Percentiles rank a stretch among this genome's conserved stretches.
phyloP scores from a whole-genome alignment of 2,113 vertebrate species.

The Rhynchomys soricoides region DNA sequence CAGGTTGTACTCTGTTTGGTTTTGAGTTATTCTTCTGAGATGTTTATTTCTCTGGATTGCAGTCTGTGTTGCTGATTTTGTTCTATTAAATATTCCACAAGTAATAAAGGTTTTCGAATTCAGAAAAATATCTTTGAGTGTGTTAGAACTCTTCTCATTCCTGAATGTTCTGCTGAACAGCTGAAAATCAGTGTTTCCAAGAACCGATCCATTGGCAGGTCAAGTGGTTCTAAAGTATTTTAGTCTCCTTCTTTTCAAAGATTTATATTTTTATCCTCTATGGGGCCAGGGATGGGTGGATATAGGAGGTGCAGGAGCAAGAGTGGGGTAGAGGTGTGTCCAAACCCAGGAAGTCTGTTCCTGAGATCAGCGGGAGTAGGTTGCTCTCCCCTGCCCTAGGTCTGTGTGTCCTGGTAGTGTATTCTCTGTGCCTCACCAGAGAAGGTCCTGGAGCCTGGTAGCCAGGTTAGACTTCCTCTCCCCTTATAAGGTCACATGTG shows the following conservation, averaged over 20 bases:
- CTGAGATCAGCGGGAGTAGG: too few relatives aligned
- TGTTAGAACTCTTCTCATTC: neutral
- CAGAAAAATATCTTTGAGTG: neutral
- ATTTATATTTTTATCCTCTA: neutral
- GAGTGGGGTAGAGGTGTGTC: too few relatives aligned
- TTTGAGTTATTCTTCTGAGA: slow-evolving; percentile 7
- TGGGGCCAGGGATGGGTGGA: too few relatives aligned
- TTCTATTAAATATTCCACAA: slow-evolving; percentile 20
- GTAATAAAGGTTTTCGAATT: slow-evolving; percentile 28
- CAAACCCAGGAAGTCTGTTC: too few relatives aligned
- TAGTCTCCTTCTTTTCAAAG: neutral
- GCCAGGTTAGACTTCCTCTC: too few relatives aligned
- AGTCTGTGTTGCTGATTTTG: slow-evolving; percentile 24
- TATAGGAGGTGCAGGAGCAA: too few relatives aligned
- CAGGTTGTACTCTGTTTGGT: slow-evolving; percentile 13
- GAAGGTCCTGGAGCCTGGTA: too few relatives aligned
- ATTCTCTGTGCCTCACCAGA: too few relatives aligned
- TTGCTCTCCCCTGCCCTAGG: too few relatives aligned
- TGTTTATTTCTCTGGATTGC: slow-evolving; percentile 38
- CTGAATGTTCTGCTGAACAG: neutral
- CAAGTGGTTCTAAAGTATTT: neutral
- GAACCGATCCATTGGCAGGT: neutral
- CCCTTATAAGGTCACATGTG: too few relatives aligned
- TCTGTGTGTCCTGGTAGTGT: too few relatives aligned
- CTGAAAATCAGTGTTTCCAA: neutral